Conservation (phyloP, 2,888 invertebrate species). For the Icerya purchasi region DNA sequence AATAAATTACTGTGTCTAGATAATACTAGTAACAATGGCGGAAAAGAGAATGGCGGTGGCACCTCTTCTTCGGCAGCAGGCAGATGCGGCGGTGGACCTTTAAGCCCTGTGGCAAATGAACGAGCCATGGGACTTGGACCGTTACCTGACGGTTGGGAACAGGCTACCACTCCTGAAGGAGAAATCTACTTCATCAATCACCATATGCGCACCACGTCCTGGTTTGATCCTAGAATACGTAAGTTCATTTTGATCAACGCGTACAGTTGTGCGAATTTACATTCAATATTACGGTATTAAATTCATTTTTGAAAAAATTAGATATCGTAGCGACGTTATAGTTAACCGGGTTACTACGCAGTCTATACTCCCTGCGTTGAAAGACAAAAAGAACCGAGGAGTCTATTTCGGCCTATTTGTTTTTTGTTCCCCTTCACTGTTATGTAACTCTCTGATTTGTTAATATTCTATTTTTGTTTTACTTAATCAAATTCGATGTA, state of each 20-base stretch:
- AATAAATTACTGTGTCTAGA: background rate
- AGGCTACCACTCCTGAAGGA: conserved; percentile 62
- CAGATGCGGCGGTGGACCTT: conserved; percentile 10
- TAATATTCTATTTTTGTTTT: too few species aligned
- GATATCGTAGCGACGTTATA: too few species aligned
- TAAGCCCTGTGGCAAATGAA: conserved; percentile 11
- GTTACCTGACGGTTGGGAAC: conserved; percentile 73
- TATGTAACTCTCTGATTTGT: too few species aligned
- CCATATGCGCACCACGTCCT: conserved; percentile 80
- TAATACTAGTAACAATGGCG: background rate
- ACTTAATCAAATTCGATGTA: too few species aligned
- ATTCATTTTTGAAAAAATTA: too few species aligned
- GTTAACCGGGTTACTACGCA: too few species aligned
- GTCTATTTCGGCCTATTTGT: too few species aligned
- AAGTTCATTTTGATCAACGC: conserved; percentile 40
- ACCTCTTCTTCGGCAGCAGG: background rate
- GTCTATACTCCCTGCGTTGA: too few species aligned
- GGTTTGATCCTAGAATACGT: conserved; percentile 97
- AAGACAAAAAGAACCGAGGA: too few species aligned
- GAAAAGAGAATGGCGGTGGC: background rate
- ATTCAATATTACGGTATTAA: too few species aligned
- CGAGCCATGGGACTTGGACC: conserved; percentile 44
- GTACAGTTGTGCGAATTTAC: too few species aligned
- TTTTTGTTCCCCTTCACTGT: too few species aligned
- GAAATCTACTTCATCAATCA: conserved; percentile 83